Percentiles rank a stretch among this genome's conserved stretches.
phyloP scores from a whole-genome alignment of 2,113 vertebrate genomes.

The Lasiurus cinereus region DNA sequence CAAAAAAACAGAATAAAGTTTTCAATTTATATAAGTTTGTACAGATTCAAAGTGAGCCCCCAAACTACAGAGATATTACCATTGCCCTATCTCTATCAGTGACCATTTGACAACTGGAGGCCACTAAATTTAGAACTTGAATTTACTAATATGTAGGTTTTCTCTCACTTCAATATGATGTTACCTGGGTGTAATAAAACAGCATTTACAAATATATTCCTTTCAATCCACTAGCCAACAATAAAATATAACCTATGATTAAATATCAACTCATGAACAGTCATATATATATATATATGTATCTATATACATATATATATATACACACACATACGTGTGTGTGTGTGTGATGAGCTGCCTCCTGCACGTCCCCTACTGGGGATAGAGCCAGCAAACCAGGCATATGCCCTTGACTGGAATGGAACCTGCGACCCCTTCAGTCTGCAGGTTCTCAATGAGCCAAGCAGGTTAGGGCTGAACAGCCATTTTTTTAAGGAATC shows the following conservation, averaged over 20 bases:
- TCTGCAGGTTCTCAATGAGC: too few relatives aligned
- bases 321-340: too few relatives aligned
- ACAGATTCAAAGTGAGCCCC: conserved; percentile 39
- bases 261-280: conserved; percentile 56
- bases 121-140: conserved; percentile 65
- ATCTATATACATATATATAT: background rate
- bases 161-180: conserved; percentile 24
- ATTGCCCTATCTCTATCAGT: conserved; percentile 45
- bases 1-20: conserved; percentile 45
- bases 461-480: too few relatives aligned
- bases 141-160: conserved; percentile 55
- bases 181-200: conserved; percentile 48
- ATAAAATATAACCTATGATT: conserved; percentile 58
- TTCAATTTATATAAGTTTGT: conserved; percentile 59
- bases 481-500: background rate
- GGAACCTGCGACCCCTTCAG: too few relatives aligned
- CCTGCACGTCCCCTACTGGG: too few relatives aligned
- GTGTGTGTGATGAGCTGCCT: too few relatives aligned
- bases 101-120: conserved; percentile 56
- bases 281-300: background rate
- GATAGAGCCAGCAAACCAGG: too few relatives aligned
- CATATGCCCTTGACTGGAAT: too few relatives aligned
- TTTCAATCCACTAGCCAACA: conserved; percentile 35
- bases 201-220: conserved; percentile 51
- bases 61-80: conserved; percentile 8